Evolutionary conservation across 2,113 vertebrate genomes (phyloP), one percentile per base, ranked within the genome.

Genomic region (Dicentrarchus labrax): DNA sequence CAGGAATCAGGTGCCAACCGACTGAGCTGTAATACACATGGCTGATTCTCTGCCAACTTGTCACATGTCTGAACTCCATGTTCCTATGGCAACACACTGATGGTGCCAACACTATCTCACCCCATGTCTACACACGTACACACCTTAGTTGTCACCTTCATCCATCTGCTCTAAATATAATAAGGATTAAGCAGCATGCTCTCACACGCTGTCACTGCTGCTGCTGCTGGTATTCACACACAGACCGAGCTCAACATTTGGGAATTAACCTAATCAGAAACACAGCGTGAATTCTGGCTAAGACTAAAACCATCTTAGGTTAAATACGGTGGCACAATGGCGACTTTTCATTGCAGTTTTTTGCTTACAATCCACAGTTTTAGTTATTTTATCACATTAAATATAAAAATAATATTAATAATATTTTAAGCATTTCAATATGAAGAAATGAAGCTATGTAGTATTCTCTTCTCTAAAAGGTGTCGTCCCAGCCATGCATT

Each of bases 161-260:
- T 50, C 69, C 84, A 69, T 45, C 64, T 38, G 74, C 30, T 74
- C 74, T 74, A 74, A 41, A 74, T 81, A 15, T 73, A 47, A 56
- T 10, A 64, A 22, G 74, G 84, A 86, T 82, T 78, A 57, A 36
- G 54, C 70, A 60, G 80, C 74, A 54, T 45, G 74, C 15, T 24
- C 7, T 74, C 62, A 69, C 38, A 72, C 21, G 17, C 11, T 51
- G 50, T 36, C 69, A 30, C 19, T 24, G 65, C 54, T n/a, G 38
- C 38, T 30, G 24, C 50, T 21, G 24, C 11, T 22, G 36, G 36
- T 1, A 12, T 59, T 47, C 59, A 80, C 38, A 38, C 17, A 60
- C 65, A 60, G 30, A 66, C 4, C 22, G 38, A 73, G 72, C 43
- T 59, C 17, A 62, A 48, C 57, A 50, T 39, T 72, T 51, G 12